A percentile compares a stretch with the other conserved stretches of the same genome.
Evolutionary conservation across 2,888 invertebrate species (phyloP).

Genomic region (Meteorus colon): DNA sequence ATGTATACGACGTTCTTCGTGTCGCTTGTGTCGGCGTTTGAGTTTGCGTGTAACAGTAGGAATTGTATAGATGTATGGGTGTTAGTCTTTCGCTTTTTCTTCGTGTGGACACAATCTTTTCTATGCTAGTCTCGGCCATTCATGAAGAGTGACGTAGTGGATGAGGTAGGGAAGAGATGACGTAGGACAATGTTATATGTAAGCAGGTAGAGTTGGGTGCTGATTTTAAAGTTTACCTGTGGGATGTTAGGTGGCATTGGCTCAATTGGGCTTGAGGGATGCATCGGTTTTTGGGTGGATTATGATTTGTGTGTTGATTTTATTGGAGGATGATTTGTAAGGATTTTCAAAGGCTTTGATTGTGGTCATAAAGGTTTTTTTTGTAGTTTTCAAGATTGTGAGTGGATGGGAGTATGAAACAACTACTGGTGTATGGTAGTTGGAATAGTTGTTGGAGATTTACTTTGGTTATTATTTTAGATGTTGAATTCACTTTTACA

Average conservation of each 20-base stretch:
- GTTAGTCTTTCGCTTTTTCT: neutral
- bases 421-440: no score
- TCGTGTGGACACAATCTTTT: neutral
- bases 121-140: slow-evolving; percentile 13
- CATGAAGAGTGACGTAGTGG: slow-evolving; percentile 31
- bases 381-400: no score
- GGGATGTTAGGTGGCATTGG: neutral
- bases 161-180: neutral
- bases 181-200: neutral
- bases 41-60: neutral
- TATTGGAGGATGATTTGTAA: no score
- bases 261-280: no score
- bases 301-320: no score
- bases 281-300: no score
- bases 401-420: no score
- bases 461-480: no score
- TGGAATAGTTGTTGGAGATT: no score
- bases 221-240: neutral
- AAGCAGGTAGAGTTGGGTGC: slow-evolving; percentile 2
- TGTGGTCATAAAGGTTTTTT: no score
- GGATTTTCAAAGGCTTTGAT: no score
- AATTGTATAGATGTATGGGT: neutral
- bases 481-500: no score
- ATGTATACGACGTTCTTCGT: neutral
- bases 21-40: neutral